Base-by-base conservation (phyloP, 2,888 invertebrate genomes). In the Pherbina coryleti region DNA sequence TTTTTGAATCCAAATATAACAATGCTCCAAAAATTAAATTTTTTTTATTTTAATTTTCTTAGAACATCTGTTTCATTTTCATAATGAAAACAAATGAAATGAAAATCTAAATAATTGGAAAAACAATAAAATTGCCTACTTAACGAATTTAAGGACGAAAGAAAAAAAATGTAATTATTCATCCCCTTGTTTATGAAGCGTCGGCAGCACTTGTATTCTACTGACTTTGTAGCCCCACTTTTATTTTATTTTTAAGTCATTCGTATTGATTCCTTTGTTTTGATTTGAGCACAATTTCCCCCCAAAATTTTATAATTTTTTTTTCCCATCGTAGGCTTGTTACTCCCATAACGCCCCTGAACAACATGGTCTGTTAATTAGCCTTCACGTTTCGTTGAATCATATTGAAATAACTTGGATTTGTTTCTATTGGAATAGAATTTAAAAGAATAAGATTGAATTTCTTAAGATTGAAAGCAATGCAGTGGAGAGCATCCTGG, bases 121-220 rank as follows among this genome's bases (percentile, higher is more conserved):
- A 83, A 81, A 81, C 77, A 83, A 84, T 75, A 66, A 75, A 53
- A 75, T 64, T n/a, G 28, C 53, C 66, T 75, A 75, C 66, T 75
- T 75, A 75, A 66, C 28, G 51, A 74, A 74, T 62, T 62, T 19
- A 44, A 49, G 69, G 69, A 19, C 25, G 55, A 53, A 25, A 53
- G 5, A 7, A 70, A 44, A 49, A 57, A 85, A 87, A 87, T 87
- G 88, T 87, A 87, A 87, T 87, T 87, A 87, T 87, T 87, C 88
- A 88, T 87, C 83, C 85, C 86, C 83, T 85, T 87, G 86, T 82
- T 62, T 44, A 22, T 2, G 60, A 28, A 37, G 9, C 19, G 60
- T 60, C 71, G 44, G 17, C 31, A 22, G 17, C 7, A n/a, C 7
- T 74, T 51, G 37, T 34, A 17, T 5, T 2, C 44, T 17, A 28